Evolutionary conservation across 2,797 vertebrate species (phyloP).

Genomic region (Champsocephalus gunnari): DNA sequence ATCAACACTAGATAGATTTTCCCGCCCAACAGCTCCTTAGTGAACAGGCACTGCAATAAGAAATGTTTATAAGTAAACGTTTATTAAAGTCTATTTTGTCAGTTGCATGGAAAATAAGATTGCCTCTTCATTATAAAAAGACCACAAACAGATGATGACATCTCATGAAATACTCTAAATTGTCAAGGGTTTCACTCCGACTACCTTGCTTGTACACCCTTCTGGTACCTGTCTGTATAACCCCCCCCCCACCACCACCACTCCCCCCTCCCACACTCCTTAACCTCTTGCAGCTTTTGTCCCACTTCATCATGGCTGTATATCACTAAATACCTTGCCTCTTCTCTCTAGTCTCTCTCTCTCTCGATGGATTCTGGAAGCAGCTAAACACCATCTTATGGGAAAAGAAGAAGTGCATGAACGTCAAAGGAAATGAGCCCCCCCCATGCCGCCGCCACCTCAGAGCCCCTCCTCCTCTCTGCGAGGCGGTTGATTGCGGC

Average conservation of each 20-base stretch:
- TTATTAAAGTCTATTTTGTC: constrained; percentile 39
- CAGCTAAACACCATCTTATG: constrained; percentile 72
- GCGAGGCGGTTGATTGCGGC: constrained; percentile 83
- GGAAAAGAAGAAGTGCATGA: constrained; percentile 70
- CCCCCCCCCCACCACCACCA: neutral
- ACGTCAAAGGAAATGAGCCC: constrained; percentile 78
- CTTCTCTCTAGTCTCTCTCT: constrained; percentile 28
- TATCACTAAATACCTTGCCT: constrained; percentile 40
- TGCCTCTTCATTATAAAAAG: constrained; percentile 54
- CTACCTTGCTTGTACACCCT: constrained; percentile 3
- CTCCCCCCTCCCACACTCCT: constrained; percentile 1
- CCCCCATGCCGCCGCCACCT: constrained; percentile 57
- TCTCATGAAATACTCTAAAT: constrained; percentile 61
- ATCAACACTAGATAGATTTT: constrained; percentile 10
- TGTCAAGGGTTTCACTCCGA: constrained; percentile 28
- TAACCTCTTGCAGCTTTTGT: constrained; percentile 38
- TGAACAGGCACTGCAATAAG: constrained; percentile 12
- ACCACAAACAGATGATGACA: constrained; percentile 74
- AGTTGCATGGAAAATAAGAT: constrained; percentile 64
- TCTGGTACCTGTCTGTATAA: constrained; percentile 12
- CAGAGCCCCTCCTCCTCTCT: constrained; percentile 53
- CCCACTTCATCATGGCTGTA: constrained; percentile 23
- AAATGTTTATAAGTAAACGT: constrained; percentile 28
- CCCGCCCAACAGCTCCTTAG: constrained; percentile 7
- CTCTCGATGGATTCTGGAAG: constrained; percentile 72